Percentiles rank a stretch among this genome's conserved stretches.
Conservation (phyloP, 1,140 invertebrate genomes). For the Potamilus streckersoni region DNA sequence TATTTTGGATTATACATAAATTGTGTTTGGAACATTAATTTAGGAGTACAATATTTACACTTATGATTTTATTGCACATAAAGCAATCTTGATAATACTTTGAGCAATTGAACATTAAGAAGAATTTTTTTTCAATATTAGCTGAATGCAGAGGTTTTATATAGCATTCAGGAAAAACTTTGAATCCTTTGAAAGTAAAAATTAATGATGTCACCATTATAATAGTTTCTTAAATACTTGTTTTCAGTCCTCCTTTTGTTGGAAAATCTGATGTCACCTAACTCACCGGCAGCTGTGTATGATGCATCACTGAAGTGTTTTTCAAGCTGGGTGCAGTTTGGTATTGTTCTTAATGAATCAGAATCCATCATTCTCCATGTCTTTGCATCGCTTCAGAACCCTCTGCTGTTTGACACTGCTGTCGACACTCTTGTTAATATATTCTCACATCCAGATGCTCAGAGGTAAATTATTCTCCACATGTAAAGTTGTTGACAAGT, state of each 20-base stretch:
- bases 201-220: neutral
- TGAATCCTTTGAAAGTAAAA: neutral
- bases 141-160: no score
- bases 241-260: slow-evolving; percentile 64
- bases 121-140: no score
- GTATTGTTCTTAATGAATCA: slow-evolving; percentile 59
- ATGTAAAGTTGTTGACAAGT: no score
- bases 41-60: no score
- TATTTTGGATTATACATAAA: no score
- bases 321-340: slow-evolving; percentile 75
- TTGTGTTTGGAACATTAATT: no score
- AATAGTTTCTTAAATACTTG: slow-evolving; percentile 26
- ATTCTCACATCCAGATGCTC: slow-evolving; percentile 72
- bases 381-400: slow-evolving; percentile 62
- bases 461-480: slow-evolving; percentile 60
- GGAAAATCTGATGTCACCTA: slow-evolving; percentile 36
- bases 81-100: no score
- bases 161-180: neutral
- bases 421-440: slow-evolving; percentile 74
- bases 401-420: slow-evolving; percentile 72
- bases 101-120: no score
- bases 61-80: no score
- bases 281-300: slow-evolving; percentile 51
- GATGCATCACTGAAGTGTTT: slow-evolving; percentile 73
- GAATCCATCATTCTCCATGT: slow-evolving; percentile 65